These are phyloP conservation scores for Pseudochromis fuscus DNA, from an alignment of 2,797 vertebrate genomes.

Conservation along the genomic window DNA sequence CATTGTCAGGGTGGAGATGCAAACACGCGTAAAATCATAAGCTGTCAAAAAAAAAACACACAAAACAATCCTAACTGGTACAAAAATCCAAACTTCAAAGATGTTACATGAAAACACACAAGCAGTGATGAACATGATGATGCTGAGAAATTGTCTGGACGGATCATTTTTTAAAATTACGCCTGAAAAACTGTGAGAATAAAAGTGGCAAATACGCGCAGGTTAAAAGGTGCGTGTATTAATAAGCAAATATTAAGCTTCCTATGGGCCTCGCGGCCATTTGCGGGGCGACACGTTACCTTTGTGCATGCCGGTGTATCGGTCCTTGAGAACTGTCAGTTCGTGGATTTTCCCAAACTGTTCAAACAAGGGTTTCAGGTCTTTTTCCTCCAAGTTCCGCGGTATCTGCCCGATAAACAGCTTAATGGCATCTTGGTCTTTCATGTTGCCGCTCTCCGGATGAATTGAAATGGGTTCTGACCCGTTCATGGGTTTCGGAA, in stretches of 20 bases:
- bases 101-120: conserved; percentile 22
- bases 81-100: conserved; percentile 14
- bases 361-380: conserved; percentile 98
- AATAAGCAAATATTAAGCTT: conserved; percentile 23
- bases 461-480: conserved; percentile 91
- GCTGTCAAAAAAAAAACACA: neutral
- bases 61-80: conserved; percentile 15
- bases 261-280: conserved; percentile 46
- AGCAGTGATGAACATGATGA: conserved; percentile 16
- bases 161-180: neutral
- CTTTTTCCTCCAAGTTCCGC: conserved; percentile 97
- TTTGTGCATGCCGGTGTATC: conserved; percentile 99
- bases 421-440: conserved; percentile 99
- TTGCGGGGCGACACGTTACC: conserved; percentile 84
- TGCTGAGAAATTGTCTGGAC: neutral
- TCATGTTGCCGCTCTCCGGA: conserved; percentile 94
- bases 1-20: conserved; percentile 4
- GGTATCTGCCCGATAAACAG: conserved; percentile 99
- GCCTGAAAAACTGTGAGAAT: neutral
- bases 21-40: neutral
- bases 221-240: neutral
- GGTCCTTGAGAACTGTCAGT: conserved; percentile 98
- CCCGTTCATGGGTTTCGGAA: conserved; percentile 90
- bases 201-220: conserved; percentile 31
- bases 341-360: conserved; percentile 99